Evolutionary conservation across 2,888 invertebrate genomes (phyloP), one percentile per base, ranked within the genome.

Genomic region (Dryomyza anilis): DNA sequence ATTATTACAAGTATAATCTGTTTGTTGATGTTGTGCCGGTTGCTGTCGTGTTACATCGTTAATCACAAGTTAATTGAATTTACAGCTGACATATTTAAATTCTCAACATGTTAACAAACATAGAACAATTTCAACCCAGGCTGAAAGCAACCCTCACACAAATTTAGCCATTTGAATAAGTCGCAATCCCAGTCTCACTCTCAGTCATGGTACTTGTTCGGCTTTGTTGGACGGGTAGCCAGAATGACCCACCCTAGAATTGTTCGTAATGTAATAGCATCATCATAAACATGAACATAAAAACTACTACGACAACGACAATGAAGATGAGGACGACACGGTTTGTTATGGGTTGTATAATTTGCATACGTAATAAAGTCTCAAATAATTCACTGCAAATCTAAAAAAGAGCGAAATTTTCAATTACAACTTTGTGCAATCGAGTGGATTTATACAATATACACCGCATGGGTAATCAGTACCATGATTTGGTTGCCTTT

Each of bases 11-110:
- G n/a, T n/a, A n/a, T n/a, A n/a, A n/a, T n/a, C n/a, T n/a, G n/a
- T n/a, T n/a, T n/a, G n/a, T n/a, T n/a, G n/a, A n/a, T n/a, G n/a
- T n/a, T n/a, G n/a, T n/a, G n/a, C n/a, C n/a, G n/a, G n/a, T n/a
- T n/a, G n/a, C 12, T 12, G 39, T 45, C 21, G 46, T 23, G 46
- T 46, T 33, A 59, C 59, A 48, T 59, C 59, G 30, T 59, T 59
- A 59, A 59, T 59, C 59, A 59, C 48, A 59, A 59, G 59, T 59
- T 59, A 59, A 59, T 59, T 59, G 59, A 59, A 59, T 59, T 59
- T 33, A 29, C 33, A 33, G 21, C 48, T 29, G 46, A 59, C 59
- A 59, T 48, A 59, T 59, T 59, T 23, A 59, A 59, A 59, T 59
- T 48, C 48, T 59, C 46, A 48, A 46, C 59, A 59, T 59, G 25